phyloP scores from a whole-genome alignment of 2,797 vertebrate genomes.

The Chrysocyon brachyurus region DNA sequence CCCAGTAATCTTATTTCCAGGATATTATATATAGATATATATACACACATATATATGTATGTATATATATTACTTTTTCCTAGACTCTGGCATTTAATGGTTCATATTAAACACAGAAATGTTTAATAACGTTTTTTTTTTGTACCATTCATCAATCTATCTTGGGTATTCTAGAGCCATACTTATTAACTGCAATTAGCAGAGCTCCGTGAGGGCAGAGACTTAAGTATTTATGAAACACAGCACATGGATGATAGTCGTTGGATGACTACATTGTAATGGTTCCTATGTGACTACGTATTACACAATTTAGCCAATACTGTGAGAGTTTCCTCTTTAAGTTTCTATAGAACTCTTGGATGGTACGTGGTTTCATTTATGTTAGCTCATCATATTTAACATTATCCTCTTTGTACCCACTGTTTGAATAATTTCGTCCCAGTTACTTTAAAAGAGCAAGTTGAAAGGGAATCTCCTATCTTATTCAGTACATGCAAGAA shows the following conservation, averaged over 20 bases:
- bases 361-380: background rate
- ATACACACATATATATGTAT: background rate
- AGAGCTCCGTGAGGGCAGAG: too few species aligned
- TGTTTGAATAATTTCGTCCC: constrained; percentile 35
- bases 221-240: constrained; percentile 57
- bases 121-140: background rate
- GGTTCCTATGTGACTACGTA: background rate
- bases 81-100: background rate
- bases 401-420: background rate
- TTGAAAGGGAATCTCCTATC: background rate
- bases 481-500: constrained; percentile 9
- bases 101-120: background rate
- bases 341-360: constrained; percentile 21
- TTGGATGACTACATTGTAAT: constrained; percentile 2
- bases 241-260: background rate
- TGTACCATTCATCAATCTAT: too few species aligned
- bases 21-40: background rate
- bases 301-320: constrained; percentile 16
- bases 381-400: background rate
- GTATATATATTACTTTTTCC: background rate
- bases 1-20: constrained; percentile 16
- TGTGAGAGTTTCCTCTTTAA: constrained; percentile 24
- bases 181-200: too few species aligned
- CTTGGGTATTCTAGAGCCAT: too few species aligned
- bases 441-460: constrained; percentile 36